Conservation (phyloP, 1,140 invertebrate species). For the Drosophila dunni region DNA sequence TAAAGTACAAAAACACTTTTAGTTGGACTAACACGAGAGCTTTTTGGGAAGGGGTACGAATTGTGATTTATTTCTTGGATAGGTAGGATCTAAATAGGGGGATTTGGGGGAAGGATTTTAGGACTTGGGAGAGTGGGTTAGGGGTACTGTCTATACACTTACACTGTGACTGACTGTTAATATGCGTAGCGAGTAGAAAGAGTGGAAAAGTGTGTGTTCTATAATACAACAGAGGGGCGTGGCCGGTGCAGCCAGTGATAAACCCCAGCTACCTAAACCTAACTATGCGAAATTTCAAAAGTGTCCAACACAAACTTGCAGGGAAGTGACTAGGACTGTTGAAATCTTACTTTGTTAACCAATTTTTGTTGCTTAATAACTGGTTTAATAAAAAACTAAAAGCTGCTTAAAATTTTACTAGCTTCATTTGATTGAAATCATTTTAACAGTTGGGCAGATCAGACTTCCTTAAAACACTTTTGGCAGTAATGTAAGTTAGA, state of each 20-base stretch:
- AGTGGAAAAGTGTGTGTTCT: conserved; percentile 73
- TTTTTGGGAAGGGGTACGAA: conserved; percentile 29
- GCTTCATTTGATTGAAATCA: too few relatives aligned
- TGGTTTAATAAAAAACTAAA: too few relatives aligned
- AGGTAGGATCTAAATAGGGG: background rate
- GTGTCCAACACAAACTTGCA: conserved; percentile 32
- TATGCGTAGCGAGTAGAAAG: conserved; percentile 77
- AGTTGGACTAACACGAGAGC: conserved; percentile 79
- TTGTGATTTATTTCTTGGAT: conserved; percentile 3
- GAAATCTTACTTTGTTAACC: too few relatives aligned
- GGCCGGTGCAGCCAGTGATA: conserved; percentile 31
- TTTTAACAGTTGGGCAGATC: too few relatives aligned
- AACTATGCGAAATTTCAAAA: conserved; percentile 60
- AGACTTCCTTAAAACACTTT: too few relatives aligned
- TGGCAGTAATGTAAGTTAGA: too few relatives aligned
- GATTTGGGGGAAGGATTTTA: background rate
- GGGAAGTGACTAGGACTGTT: background rate
- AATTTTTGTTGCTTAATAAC: too few relatives aligned
- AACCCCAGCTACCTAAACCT: conserved; percentile 64
- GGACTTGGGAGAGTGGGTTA: background rate
- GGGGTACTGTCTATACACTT: conserved; percentile 67
- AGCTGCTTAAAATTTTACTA: too few relatives aligned
- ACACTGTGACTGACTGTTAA: conserved; percentile 51
- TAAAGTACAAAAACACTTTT: conserved; percentile 78
- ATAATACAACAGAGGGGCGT: conserved; percentile 71